Conservation (phyloP, 35 echinoderm and acorn worm genomes). For the Amphiura filiformis region DNA sequence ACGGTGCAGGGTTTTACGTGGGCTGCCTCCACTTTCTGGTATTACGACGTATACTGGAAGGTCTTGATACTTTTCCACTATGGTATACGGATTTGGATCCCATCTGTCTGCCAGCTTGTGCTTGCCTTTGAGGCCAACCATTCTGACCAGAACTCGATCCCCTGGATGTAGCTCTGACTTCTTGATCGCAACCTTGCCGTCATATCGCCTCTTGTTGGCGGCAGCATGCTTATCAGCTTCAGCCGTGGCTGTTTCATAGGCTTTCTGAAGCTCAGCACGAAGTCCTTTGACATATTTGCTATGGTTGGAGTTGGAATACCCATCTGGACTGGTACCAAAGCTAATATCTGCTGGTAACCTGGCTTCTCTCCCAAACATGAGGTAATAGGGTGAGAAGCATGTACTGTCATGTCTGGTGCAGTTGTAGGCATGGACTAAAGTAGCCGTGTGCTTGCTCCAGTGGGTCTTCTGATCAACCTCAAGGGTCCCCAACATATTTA, state of each 20-base stretch:
- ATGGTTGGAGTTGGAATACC: neutral
- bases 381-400: constrained; percentile 44
- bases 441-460: constrained; percentile 28
- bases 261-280: neutral
- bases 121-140: neutral
- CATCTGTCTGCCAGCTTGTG: neutral
- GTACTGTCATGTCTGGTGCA: constrained; percentile 37
- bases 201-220: constrained; percentile 54
- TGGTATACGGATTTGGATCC: neutral
- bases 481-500: constrained; percentile 50
- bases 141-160: constrained; percentile 51
- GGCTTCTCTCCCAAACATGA: constrained; percentile 56
- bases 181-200: constrained; percentile 34
- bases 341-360: constrained; percentile 28
- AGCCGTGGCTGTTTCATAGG: neutral
- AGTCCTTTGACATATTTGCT: constrained; percentile 31
- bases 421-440: constrained; percentile 65
- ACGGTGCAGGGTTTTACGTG: neutral
- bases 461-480: neutral
- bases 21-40: neutral
- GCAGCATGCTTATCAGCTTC: constrained; percentile 4
- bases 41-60: neutral
- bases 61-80: neutral
- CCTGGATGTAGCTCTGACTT: constrained; percentile 9
- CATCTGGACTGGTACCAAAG: constrained; percentile 35